These are phyloP conservation scores for Chunga burmeisteri DNA, from an alignment of 2,113 vertebrate genomes.

Conservation along the genomic window DNA sequence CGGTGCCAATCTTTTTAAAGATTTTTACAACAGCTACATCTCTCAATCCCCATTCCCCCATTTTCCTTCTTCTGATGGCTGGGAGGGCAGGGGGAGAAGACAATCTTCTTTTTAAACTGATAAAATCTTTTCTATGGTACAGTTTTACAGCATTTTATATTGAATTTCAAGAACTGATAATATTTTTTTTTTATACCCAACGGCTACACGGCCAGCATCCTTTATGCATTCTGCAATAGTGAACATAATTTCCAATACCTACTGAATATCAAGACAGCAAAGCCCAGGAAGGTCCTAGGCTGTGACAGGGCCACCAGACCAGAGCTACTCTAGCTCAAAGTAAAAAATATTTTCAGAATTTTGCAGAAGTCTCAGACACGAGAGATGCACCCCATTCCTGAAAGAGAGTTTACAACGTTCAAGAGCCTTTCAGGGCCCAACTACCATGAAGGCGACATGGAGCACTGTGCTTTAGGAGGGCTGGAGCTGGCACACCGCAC, in stretches of 20 bases:
- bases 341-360: not conserved
- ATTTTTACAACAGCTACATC: not conserved
- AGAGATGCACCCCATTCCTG: not conserved
- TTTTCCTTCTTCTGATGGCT: not conserved
- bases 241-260: not conserved
- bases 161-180: not conserved
- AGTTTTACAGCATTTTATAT: not conserved
- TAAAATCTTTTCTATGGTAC: not conserved
- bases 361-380: not conserved
- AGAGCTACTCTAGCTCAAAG: not conserved
- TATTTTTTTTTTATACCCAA: not conserved
- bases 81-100: not conserved
- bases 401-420: not conserved
- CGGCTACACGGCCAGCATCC: not conserved
- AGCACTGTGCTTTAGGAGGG: not conserved
- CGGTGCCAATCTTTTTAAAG: not conserved
- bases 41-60: not conserved
- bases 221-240: not conserved
- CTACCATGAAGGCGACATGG: not conserved
- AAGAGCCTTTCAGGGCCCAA: not conserved
- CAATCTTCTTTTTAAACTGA: not conserved
- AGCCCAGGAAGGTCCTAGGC: not conserved
- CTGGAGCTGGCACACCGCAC: not conserved
- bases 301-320: not conserved
- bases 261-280: not conserved